Percentiles rank a stretch among this genome's conserved stretches.
Conservation (phyloP, 2,888 invertebrate species). For the Lasioglossum pauxillum region DNA sequence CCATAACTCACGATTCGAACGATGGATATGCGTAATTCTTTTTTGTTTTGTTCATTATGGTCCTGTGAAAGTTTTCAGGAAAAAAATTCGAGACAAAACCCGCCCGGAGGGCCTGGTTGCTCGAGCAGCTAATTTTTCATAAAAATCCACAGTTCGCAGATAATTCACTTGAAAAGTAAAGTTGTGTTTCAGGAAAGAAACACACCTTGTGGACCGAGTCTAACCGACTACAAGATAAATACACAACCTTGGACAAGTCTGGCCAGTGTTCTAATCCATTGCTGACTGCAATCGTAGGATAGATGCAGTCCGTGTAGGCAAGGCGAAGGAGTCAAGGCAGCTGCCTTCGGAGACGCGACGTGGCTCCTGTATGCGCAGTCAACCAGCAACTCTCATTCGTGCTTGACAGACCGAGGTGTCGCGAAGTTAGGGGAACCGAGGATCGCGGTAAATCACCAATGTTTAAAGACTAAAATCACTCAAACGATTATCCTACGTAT, state of each 20-base stretch:
- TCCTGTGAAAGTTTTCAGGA: no score
- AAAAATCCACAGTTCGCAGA: not conserved
- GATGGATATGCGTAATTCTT: no score
- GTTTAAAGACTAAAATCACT: not conserved
- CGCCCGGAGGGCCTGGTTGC: no score
- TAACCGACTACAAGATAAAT: not conserved
- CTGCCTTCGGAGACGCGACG: constrained; percentile 77
- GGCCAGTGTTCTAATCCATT: constrained; percentile 69
- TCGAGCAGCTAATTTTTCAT: not conserved
- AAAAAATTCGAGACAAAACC: no score
- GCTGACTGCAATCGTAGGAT: constrained; percentile 68
- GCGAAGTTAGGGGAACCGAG: not conserved
- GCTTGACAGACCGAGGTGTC: constrained; percentile 16
- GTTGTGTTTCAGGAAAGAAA: not conserved
- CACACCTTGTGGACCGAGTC: not conserved
- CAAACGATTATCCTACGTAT: not conserved
- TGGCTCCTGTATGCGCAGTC: constrained; percentile 76
- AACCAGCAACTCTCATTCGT: constrained; percentile 78
- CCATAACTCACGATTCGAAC: no score
- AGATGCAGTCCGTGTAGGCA: constrained; percentile 69
- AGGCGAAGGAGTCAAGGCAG: constrained; percentile 75
- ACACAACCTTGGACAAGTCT: constrained; percentile 60
- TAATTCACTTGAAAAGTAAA: not conserved
- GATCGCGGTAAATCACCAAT: constrained; percentile 5
- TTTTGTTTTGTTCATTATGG: no score